These are phyloP conservation scores for Columba livia DNA, from an alignment of 2,113 vertebrate species.

Conservation along the genomic window DNA sequence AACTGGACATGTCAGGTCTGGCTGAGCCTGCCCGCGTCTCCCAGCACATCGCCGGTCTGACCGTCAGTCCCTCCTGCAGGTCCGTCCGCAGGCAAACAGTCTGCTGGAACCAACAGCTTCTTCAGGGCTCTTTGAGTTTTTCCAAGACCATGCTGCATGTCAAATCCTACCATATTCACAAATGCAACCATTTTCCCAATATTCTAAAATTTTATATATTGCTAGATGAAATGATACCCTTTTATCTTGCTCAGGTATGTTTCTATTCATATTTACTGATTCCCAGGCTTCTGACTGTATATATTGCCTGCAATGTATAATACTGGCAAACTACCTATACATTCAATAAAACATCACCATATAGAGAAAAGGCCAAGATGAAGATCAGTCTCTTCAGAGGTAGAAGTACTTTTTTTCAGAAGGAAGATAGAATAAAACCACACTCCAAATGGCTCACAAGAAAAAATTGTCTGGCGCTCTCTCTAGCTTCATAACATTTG, in stretches of 20 bases:
- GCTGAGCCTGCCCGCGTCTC: not conserved
- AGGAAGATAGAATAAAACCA: not conserved
- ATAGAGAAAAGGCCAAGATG: not conserved
- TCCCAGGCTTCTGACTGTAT: not conserved
- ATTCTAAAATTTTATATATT: not conserved
- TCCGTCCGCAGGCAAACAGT: not conserved
- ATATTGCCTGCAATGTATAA: not conserved
- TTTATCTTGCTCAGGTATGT: not conserved
- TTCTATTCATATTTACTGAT: not conserved
- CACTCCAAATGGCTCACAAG: not conserved
- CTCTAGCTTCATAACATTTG: conserved; percentile 2
- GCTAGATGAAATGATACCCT: not conserved
- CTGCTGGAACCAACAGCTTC: not conserved
- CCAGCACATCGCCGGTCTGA: not conserved
- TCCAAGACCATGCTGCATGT: not conserved
- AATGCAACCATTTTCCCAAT: not conserved
- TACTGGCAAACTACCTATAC: not conserved
- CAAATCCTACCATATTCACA: not conserved
- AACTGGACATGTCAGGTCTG: not conserved
- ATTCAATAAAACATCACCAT: not conserved
- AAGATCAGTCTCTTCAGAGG: not conserved
- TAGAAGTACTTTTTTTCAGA: not conserved
- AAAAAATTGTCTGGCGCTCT: not conserved
- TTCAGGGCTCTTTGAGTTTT: not conserved
- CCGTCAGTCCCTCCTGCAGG: not conserved